These are phyloP conservation scores for Hipposideros armiger DNA, from an alignment of 2,113 vertebrate species.

Conservation along the genomic window DNA sequence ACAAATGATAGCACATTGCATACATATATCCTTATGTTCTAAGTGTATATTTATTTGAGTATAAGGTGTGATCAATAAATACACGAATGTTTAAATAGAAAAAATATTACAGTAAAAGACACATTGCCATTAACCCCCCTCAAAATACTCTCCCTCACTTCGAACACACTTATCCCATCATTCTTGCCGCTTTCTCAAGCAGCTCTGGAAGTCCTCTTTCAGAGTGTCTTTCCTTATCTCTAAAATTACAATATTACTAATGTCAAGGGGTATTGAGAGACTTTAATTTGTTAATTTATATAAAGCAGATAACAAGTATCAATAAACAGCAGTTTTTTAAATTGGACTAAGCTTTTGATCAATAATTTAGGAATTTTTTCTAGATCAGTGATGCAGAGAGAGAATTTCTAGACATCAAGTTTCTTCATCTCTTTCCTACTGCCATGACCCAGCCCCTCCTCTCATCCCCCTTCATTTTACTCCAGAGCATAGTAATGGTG, in stretches of 20 bases:
- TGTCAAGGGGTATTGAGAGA: background rate
- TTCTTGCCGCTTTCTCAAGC: too few relatives aligned
- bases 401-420: background rate
- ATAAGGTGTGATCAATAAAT: background rate
- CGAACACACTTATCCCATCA: too few relatives aligned
- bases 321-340: background rate
- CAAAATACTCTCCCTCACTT: too few relatives aligned
- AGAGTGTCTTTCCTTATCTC: background rate
- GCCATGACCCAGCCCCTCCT: background rate
- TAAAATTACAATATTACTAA: background rate
- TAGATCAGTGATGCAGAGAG: background rate
- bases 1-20: background rate
- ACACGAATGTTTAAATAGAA: too few relatives aligned
- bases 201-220: too few relatives aligned
- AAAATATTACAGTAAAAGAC: too few relatives aligned
- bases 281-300: slow-evolving; percentile 32
- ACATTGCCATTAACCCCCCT: too few relatives aligned
- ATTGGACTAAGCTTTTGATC: background rate
- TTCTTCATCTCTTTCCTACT: background rate
- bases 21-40: background rate
- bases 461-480: background rate
- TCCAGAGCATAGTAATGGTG: background rate
- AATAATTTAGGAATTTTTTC: background rate
- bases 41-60: background rate
- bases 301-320: slow-evolving; percentile 7